A percentile compares a stretch with the other conserved stretches of the same genome.
Conservation (phyloP, 2,797 vertebrate species). For the Leucoraja ocellata region DNA sequence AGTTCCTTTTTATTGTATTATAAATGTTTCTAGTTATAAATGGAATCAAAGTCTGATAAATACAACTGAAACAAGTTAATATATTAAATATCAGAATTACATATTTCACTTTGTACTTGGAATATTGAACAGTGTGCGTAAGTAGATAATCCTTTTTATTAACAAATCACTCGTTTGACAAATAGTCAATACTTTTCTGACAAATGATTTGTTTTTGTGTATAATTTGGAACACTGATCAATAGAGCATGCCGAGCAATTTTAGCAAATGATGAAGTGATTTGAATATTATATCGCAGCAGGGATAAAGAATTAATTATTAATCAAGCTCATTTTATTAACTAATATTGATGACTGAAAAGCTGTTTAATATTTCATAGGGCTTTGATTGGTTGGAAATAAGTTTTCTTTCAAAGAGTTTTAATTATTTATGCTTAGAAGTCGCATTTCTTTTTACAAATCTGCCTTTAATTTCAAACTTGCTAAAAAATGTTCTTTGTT, state of each 20-base stretch:
- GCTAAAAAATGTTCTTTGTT: not conserved
- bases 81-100: conserved; percentile 11
- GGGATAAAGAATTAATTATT: conserved; percentile 18
- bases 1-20: no score
- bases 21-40: no score
- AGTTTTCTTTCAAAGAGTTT: conserved; percentile 5
- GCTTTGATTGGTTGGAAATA: conserved; percentile 24
- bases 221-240: conserved; percentile 1
- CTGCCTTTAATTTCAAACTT: not conserved
- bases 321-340: conserved; percentile 35
- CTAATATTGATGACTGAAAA: conserved; percentile 35
- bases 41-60: not conserved
- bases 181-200: conserved; percentile 12
- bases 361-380: conserved; percentile 28
- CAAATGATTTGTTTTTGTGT: not conserved
- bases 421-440: conserved; percentile 16
- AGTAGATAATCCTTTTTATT: conserved; percentile 37
- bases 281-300: conserved; percentile 19
- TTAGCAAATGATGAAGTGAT: conserved; percentile 22
- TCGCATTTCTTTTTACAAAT: not conserved
- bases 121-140: conserved; percentile 4
- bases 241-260: conserved; percentile 18
- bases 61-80: not conserved
- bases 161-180: conserved; percentile 21
- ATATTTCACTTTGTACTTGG: not conserved